Evolutionary conservation across 2,797 vertebrate species (phyloP), one percentile per base, ranked within the genome.

Genomic region (Tympanoctomys barrerae): DNA sequence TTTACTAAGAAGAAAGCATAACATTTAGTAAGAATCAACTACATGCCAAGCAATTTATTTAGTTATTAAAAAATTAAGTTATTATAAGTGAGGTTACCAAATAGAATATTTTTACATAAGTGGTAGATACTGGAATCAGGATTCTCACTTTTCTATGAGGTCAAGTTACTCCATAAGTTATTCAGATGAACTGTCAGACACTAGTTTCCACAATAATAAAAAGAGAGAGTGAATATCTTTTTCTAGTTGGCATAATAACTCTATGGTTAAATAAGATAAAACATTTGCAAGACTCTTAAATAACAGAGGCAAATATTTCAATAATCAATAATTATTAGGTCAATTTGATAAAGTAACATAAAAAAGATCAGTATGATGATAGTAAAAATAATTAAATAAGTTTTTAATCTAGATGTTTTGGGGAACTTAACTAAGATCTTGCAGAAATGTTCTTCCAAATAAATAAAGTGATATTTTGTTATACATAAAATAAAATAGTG

Each of bases 351-450:
- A 94, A 75, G 18, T 7, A 59, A 16, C 33, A 42, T 75, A 57
- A 85, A 89, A 80, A 78, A 89, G 42, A 31, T 0, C 5, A 83
- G 61, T 75, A 70, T 49, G 7, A 0, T 21, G 54, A 3, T 42
- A 89, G 28, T 66, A 86, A 89, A 92, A 70, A 78, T 33, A 62
- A 70, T 39, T 3, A 49, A 54, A 36, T 11, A 8, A 14, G 28
- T 92, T 88, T 79, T 85, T 66, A 49, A 26, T 71, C 21, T 75
- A 90, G n/a, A 9, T 33, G 78, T 46, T 82, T 93, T 91, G 77
- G 14, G 62, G 86, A 49, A 3, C 14, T 83, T 82, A 68, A 49
- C 4, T 79, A 59, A 84, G 11, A 90, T 22, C 46, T 52, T 68
- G 21, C 75, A 64, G 9, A 82, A 0, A 24, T n/a, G 3, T 36